Percentiles rank a stretch among this genome's conserved stretches.
phyloP scores from a whole-genome alignment of 2,113 vertebrate genomes.

The Microcebus jonahi region DNA sequence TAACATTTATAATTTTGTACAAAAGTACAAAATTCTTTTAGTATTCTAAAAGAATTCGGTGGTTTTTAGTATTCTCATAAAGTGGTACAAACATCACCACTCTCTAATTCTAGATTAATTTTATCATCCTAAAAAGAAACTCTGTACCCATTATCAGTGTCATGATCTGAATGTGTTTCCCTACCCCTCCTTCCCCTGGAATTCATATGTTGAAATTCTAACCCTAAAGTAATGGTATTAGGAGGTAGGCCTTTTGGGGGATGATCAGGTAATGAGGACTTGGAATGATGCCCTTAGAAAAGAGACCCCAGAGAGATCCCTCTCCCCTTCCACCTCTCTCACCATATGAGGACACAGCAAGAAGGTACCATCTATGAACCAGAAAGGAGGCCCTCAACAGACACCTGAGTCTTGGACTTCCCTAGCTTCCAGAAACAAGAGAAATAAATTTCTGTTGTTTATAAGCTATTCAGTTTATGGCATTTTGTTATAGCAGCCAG shows the following conservation, averaged over 20 bases:
- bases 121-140: background rate
- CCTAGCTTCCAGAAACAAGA: background rate
- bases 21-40: background rate
- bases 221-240: background rate
- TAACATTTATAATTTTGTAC: background rate
- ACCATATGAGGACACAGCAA: background rate
- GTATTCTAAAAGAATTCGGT: background rate
- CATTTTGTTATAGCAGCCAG: background rate
- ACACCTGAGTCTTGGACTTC: background rate
- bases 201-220: background rate
- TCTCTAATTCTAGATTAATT: conserved; percentile 5
- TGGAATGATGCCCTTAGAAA: background rate
- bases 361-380: background rate
- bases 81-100: background rate
- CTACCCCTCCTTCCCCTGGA: background rate
- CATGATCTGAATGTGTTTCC: background rate
- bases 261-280: background rate
- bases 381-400: background rate
- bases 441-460: background rate
- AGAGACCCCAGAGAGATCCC: background rate
- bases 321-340: background rate
- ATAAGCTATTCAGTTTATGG: background rate
- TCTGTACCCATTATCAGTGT: background rate
- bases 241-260: background rate
- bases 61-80: background rate